Evolutionary conservation across 1,140 invertebrate genomes (phyloP).

Genomic region (Drosophila ogumai): DNA sequence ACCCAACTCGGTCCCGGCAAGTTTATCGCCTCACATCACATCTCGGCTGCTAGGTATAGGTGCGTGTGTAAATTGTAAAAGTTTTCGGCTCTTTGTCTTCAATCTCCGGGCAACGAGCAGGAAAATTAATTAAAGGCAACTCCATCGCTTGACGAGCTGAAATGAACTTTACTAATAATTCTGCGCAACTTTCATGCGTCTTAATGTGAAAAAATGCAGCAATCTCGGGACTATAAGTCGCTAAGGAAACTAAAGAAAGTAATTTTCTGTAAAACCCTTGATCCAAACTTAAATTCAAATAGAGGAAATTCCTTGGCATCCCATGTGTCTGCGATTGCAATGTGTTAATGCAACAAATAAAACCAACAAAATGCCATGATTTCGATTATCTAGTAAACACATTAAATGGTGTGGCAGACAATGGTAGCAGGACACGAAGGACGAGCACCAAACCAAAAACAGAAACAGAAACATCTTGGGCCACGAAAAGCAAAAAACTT

Average conservation of each 20-base stretch:
- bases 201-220: conserved; percentile 11
- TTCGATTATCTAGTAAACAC: conserved; percentile 81
- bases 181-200: conserved; percentile 6
- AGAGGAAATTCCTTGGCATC: not conserved
- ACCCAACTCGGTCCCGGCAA: conserved; percentile 19
- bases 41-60: conserved; percentile 5
- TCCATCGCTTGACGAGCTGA: conserved; percentile 11
- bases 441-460: conserved; percentile 2
- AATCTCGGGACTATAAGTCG: not conserved
- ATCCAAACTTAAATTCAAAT: conserved; percentile 3
- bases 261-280: not conserved
- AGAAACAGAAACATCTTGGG: conserved; percentile 37
- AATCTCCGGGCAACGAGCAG: conserved; percentile 25
- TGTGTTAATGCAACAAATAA: conserved; percentile 64
- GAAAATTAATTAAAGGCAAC: conserved; percentile 43
- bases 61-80: conserved; percentile 38
- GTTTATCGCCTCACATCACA: conserved; percentile 40
- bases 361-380: conserved; percentile 59
- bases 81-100: conserved; percentile 37
- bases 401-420: conserved; percentile 80
- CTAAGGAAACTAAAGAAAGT: not conserved
- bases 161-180: conserved; percentile 25
- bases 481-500: not conserved
- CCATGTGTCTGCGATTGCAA: conserved; percentile 33
- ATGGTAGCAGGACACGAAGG: conserved; percentile 41